Evolutionary conservation across 1,140 invertebrate species (phyloP).

Genomic region (Zaprionus nigranus): DNA sequence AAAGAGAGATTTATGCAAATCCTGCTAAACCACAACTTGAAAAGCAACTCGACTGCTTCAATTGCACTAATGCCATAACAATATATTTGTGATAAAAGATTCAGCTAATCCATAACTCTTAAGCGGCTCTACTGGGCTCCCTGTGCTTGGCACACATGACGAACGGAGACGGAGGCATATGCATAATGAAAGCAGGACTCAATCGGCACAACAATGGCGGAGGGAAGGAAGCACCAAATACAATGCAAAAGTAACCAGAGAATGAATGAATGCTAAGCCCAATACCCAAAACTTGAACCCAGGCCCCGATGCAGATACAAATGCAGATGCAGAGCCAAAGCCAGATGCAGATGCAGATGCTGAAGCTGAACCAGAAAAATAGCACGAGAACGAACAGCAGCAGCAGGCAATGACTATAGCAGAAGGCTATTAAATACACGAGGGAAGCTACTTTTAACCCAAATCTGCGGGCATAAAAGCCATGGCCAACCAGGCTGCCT

Average conservation of each 20-base stretch:
- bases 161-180: background rate
- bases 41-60: background rate
- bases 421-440: slow-evolving; percentile 79
- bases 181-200: slow-evolving; percentile 41
- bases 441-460: slow-evolving; percentile 80
- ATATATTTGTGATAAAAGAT: slow-evolving; percentile 15
- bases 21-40: background rate
- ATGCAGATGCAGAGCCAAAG: slow-evolving; percentile 27
- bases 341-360: slow-evolving; percentile 40
- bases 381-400: background rate
- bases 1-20: background rate
- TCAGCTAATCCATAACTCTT: slow-evolving; percentile 35
- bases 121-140: slow-evolving; percentile 14
- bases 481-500: slow-evolving; percentile 26
- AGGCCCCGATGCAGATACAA: slow-evolving; percentile 16
- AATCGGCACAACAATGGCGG: slow-evolving; percentile 29
- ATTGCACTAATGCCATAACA: slow-evolving; percentile 7
- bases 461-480: slow-evolving; percentile 79
- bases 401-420: slow-evolving; percentile 20
- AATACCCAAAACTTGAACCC: background rate
- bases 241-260: too few relatives aligned
- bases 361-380: slow-evolving; percentile 1
- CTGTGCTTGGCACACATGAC: background rate
- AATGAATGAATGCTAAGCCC: background rate
- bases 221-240: background rate